Evolutionary conservation across 30 jellyfish, hydroid and myxozoan genomes (phyloP).

Genomic region (Hydractinia echinata): DNA sequence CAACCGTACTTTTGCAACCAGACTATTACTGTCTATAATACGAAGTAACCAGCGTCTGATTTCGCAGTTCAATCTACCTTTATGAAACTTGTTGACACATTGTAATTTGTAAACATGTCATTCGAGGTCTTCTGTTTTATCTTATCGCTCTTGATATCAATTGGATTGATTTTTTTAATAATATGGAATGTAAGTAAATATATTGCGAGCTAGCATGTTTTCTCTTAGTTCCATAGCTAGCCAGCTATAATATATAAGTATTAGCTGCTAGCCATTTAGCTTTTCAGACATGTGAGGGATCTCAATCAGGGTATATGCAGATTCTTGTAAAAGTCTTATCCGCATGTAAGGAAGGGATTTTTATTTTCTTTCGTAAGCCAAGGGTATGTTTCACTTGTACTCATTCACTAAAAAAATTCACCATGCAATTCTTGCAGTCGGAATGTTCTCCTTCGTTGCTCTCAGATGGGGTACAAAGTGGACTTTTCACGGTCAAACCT

Average conservation of each 20-base stretch:
- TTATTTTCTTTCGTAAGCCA: background rate
- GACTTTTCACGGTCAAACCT: no score
- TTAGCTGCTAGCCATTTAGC: background rate
- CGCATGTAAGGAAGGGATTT: background rate
- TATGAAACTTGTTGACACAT: no score
- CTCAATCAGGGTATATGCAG: background rate
- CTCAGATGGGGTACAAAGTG: no score
- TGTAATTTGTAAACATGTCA: slow-evolving; percentile 34
- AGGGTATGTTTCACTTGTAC: no score
- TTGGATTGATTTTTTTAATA: slow-evolving; percentile 71
- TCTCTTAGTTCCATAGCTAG: background rate
- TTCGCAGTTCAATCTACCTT: no score
- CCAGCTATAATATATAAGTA: background rate
- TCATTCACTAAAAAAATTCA: no score
- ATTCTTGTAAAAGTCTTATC: background rate
- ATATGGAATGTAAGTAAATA: slow-evolving; percentile 89
- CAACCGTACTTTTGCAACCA: no score
- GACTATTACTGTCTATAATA: no score
- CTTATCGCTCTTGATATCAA: slow-evolving; percentile 55
- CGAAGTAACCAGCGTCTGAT: no score
- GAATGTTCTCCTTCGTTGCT: no score
- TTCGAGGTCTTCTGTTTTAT: slow-evolving; percentile 84
- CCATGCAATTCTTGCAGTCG: no score
- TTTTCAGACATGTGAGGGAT: background rate
- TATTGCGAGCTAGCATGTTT: background rate